Evolutionary conservation across 2,888 invertebrate genomes (phyloP), one percentile per base, ranked within the genome.

Genomic region (Lordiphosa andalusiaca): DNA sequence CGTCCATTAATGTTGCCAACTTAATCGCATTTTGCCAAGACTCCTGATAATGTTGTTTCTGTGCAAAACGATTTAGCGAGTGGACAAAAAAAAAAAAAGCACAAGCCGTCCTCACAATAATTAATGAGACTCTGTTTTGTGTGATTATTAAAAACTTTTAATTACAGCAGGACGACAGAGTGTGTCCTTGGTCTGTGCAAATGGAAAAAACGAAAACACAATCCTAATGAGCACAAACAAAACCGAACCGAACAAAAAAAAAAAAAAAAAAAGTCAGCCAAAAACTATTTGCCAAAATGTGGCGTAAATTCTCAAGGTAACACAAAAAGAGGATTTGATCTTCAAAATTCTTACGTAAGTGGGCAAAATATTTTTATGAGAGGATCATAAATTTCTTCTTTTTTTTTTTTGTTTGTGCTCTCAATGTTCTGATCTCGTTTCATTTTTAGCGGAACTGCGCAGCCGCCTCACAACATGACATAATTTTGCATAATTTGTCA

Each of bases 401-500:
- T 38, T 65, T 37, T 38, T 65, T 42, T 63, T 58, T 66, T 63
- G 40, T 57, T 40, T 40, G 25, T 39, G 80, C 70, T 80, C 82
- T 80, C 82, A 61, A 84, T 80, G 80, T 80, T 80, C 80, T 84
- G 84, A 77, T 80, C 84, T 84, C 70, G 83, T 77, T 77, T 73
- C 77, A 76, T 66, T 66, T 66, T 66, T 66, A 66, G 65, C 60
- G 59, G 69, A 55, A 63, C 49, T 41, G 46, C 36, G 46, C 40
- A 42, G 16, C 40, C 53, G 61, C 21, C 56, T 41, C 76, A 52
- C 83, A 62, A 68, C 81, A 66, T 84, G 82, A 84, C 80, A 80
- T 80, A 84, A 80, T 80, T 80, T 80, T 64, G 77, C 70, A 69
- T 84, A 81, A 81, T 80, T 81, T 81, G 51, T 37, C 48, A 59